Conservation (phyloP, 2,797 vertebrate genomes). For the Carapus acus region DNA sequence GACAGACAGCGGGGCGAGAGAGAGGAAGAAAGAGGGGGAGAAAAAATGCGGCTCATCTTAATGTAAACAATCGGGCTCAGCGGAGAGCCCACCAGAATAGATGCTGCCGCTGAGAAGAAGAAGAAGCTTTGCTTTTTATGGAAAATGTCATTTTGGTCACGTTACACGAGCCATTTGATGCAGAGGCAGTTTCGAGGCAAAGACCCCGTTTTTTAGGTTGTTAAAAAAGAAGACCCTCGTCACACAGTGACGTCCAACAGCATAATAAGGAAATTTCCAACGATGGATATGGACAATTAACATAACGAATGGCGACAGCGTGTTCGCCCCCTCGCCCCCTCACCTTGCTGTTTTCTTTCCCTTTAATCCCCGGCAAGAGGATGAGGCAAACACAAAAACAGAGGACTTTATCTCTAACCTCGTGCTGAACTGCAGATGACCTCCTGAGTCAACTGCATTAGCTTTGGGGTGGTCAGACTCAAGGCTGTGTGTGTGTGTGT, state of each 20-base stretch:
- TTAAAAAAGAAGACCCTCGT: too few species aligned
- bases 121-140: slow-evolving; percentile 10
- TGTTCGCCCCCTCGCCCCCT: background rate
- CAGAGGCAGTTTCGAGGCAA: background rate
- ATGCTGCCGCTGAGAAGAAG: slow-evolving; percentile 7
- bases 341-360: slow-evolving; percentile 12
- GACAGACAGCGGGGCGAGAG: too few species aligned
- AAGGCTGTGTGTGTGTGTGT: slow-evolving; percentile 31
- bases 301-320: background rate
- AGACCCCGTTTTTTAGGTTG: too few species aligned
- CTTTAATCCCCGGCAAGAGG: slow-evolving; percentile 34
- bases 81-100: slow-evolving; percentile 49
- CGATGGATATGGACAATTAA: slow-evolving; percentile 8
- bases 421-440: slow-evolving; percentile 72
- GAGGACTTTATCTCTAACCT: slow-evolving; percentile 65
- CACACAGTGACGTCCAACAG: too few species aligned
- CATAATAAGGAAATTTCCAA: background rate
- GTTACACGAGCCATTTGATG: slow-evolving; percentile 23
- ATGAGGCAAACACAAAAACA: slow-evolving; percentile 43
- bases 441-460: slow-evolving; percentile 73
- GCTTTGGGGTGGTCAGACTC: slow-evolving; percentile 68
- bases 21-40: slow-evolving; percentile 23
- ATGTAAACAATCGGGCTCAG: slow-evolving; percentile 55
- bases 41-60: slow-evolving; percentile 51
- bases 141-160: slow-evolving; percentile 39